A percentile compares a stretch with the other conserved stretches of the same genome.
Conservation (phyloP, 2,888 invertebrate genomes). For the Cataglyphis cursor region DNA sequence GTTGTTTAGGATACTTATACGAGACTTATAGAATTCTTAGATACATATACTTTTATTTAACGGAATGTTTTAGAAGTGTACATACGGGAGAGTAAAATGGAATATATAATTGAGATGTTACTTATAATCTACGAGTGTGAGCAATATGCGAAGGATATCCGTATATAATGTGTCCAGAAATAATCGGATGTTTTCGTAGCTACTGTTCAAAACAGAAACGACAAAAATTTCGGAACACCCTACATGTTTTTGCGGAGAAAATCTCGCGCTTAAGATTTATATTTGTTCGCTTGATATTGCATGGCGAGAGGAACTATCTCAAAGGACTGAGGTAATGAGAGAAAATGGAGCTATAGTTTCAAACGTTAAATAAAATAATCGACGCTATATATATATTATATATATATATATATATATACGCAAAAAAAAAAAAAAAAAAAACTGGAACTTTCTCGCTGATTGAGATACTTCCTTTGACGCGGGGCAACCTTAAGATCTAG, state of each 20-base stretch:
- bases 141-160: conserved; percentile 65
- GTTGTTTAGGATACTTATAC: conserved; percentile 79
- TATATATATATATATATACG: neutral
- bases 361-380: conserved; percentile 69
- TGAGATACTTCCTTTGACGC: conserved; percentile 79
- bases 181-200: neutral
- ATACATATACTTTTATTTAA: conserved; percentile 39
- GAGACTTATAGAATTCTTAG: conserved; percentile 65
- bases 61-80: conserved; percentile 57
- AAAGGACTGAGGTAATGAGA: conserved; percentile 84
- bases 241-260: neutral
- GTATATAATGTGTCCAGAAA: neutral
- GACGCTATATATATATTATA: neutral
- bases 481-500: conserved; percentile 68
- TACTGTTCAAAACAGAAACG: neutral
- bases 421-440: neutral
- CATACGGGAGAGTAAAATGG: conserved; percentile 50
- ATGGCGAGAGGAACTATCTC: conserved; percentile 83
- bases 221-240: neutral
- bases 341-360: conserved; percentile 76
- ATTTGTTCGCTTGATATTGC: conserved; percentile 49
- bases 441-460: conserved; percentile 75
- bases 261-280: conserved; percentile 22
- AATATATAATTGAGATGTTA: conserved; percentile 54
- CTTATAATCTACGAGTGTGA: conserved; percentile 69